These are phyloP conservation scores for Aplysia californica DNA, from an alignment of 1,140 invertebrate genomes.

Conservation along the genomic window DNA sequence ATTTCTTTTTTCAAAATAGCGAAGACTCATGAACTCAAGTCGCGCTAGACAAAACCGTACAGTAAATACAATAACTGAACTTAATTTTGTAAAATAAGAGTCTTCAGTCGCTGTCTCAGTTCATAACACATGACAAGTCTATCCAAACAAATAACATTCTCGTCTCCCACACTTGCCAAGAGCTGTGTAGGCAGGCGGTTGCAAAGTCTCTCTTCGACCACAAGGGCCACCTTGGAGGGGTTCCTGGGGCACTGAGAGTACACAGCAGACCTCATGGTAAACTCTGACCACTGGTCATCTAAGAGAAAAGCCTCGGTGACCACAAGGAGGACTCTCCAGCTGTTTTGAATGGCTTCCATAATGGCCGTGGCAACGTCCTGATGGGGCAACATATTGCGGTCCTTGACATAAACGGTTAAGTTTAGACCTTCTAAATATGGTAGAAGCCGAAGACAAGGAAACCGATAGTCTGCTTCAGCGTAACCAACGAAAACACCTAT, in stretches of 20 bases:
- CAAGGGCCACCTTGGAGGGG: not conserved
- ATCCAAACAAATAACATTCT: not conserved
- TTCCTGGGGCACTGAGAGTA: not conserved
- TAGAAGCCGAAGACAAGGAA: not conserved
- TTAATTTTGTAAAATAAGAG: too few species aligned
- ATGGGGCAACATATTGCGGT: not conserved
- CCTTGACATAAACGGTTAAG: not conserved
- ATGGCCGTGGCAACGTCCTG: not conserved
- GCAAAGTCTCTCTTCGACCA: not conserved
- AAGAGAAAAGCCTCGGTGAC: not conserved
- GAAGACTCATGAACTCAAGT: too few species aligned
- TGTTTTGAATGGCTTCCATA: not conserved
- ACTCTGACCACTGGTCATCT: not conserved
- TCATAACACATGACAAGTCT: not conserved
- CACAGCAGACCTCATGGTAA: too few species aligned
- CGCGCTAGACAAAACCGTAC: too few species aligned
- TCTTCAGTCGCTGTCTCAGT: not conserved
- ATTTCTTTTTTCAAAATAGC: too few species aligned
- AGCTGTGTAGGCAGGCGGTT: not conserved
- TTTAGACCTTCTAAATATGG: constrained; percentile 4
- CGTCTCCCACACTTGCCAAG: not conserved
- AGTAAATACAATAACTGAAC: too few species aligned
- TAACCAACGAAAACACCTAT: constrained; percentile 9
- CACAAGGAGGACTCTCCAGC: constrained; percentile 10
- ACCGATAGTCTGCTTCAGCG: not conserved